Percentiles rank a stretch among this genome's conserved stretches.
phyloP scores from a whole-genome alignment of 2,797 vertebrate species.

The Tapirus indicus region DNA sequence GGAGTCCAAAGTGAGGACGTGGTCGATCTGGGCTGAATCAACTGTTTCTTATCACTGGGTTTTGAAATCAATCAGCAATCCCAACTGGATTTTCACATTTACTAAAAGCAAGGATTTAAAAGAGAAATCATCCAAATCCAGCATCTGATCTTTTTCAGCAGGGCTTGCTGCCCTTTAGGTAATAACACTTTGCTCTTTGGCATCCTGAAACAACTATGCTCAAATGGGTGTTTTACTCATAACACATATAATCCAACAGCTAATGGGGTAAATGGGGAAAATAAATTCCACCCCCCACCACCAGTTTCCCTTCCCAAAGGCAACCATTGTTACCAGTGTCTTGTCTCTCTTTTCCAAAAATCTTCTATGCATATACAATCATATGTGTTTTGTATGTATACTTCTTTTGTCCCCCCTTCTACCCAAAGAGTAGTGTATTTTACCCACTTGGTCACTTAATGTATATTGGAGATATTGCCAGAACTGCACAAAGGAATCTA shows the following conservation, averaged over 20 bases:
- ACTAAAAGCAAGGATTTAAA: constrained; percentile 71
- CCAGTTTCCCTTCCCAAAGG: background rate
- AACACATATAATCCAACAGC: background rate
- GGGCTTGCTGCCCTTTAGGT: background rate
- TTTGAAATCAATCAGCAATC: constrained; percentile 69
- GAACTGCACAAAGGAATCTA: background rate
- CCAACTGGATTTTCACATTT: constrained; percentile 66
- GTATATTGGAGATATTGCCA: background rate
- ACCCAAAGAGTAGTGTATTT: background rate
- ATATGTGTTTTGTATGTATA: background rate
- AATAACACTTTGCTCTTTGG: background rate
- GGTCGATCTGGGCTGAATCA: constrained; percentile 17
- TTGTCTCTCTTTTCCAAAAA: background rate
- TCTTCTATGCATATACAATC: background rate
- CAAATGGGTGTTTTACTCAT: background rate
- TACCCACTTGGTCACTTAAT: background rate
- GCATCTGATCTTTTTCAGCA: background rate
- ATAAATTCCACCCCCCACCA: background rate
- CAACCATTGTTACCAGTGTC: background rate
- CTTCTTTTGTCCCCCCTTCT: background rate
- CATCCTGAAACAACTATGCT: background rate
- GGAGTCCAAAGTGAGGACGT: background rate
- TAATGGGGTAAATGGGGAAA: background rate
- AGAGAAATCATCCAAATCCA: constrained; percentile 29
- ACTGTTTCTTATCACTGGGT: constrained; percentile 51